phyloP scores from a whole-genome alignment of 1,140 invertebrate genomes.

The Lethrus apterus region DNA sequence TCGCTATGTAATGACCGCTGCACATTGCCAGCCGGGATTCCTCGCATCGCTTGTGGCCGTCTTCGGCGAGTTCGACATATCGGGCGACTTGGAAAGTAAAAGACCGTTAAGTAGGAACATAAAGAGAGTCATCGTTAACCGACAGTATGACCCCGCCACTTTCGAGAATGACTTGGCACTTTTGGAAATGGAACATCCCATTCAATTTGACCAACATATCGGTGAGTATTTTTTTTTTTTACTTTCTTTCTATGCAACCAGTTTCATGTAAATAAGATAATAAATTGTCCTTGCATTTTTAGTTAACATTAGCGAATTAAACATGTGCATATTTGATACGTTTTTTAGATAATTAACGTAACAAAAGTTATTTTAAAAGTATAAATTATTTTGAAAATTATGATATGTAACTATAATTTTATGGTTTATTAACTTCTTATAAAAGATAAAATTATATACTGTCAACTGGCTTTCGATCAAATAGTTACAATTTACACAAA shows the following conservation, averaged over 20 bases:
- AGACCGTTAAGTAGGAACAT: constrained; percentile 75
- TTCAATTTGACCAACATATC: constrained; percentile 81
- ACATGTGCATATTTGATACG: no score
- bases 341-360: no score
- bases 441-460: no score
- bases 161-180: constrained; percentile 88
- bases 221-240: constrained; percentile 42
- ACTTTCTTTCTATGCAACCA: neutral
- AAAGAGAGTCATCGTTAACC: constrained; percentile 77
- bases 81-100: constrained; percentile 69
- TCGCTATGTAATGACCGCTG: constrained; percentile 81
- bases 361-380: no score
- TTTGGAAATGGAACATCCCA: constrained; percentile 71
- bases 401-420: neutral
- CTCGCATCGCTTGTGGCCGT: constrained; percentile 83
- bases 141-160: constrained; percentile 80
- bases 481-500: no score
- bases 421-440: no score
- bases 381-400: neutral
- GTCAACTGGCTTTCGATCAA: no score
- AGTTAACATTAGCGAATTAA: no score
- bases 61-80: constrained; percentile 85
- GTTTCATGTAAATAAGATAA: no score
- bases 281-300: no score
- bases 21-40: constrained; percentile 92